Base-by-base conservation (phyloP, 1,140 invertebrate genomes). In the Bombus haemorrhoidalis region DNA sequence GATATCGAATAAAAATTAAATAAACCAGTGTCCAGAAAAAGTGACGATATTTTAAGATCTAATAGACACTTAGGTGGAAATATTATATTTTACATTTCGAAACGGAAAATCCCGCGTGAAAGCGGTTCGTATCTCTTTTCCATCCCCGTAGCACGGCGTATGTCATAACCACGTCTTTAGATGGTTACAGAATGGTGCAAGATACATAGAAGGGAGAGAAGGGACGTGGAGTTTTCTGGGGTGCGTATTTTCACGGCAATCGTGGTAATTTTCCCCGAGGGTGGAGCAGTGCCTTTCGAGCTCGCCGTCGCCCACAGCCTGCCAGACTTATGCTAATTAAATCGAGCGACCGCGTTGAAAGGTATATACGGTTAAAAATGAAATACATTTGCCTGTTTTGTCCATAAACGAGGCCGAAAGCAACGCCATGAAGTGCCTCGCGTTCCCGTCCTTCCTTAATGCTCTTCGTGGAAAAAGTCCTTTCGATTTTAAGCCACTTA, bases 321-420 rank as follows among this genome's bases (percentile, higher is more conserved):
- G 43, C 43, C 73, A 62, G 83, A 81, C 86, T 87, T 80, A 85
- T 87, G 86, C 82, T 87, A 87, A 87, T 87, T 87, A 87, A 87
- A 87, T 76, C 47, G 68, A 72, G 69, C 72, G 37, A 83, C 43
- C n/a, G 43, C 73, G 43, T 53, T 41, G 79, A 81, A 85, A 72
- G 80, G 66, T 53, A 74, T 62, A 71, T 68, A 76, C 62, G 73
- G 28, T 25, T 32, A 73, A 81, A 81, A 81, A 66, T 68, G 78
- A 85, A 85, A 74, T 74, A 66, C 28, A 39, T 43, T 53, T 28
- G 25, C 13, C 73, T 69, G 68, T 59, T 83, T 68, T 43, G 81
- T 57, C 25, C 25, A 25, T 0, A 62, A 66, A 41, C 8, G 32
- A 68, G 10, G 41, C 37, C 53, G 25, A 64, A 47, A 41, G 32